phyloP scores from a whole-genome alignment of 2,797 vertebrate species.

The Tragopan temminckii region DNA sequence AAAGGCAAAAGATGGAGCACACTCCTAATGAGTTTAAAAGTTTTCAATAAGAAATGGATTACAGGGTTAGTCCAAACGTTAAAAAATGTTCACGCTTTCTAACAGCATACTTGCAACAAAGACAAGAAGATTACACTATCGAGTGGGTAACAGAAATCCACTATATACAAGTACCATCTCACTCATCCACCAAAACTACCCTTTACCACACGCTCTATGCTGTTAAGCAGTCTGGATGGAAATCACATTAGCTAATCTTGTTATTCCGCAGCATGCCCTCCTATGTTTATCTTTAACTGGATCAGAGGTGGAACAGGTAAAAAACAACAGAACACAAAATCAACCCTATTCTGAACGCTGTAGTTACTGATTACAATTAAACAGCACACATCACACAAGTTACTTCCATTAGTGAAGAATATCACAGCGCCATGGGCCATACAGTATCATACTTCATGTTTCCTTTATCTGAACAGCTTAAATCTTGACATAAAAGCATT shows the following conservation, averaged over 20 bases:
- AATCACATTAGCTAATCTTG: background rate
- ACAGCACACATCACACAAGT: background rate
- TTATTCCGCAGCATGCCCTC: background rate
- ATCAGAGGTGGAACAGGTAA: background rate
- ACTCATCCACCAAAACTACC: background rate
- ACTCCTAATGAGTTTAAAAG: background rate
- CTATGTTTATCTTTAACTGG: background rate
- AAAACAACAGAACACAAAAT: background rate
- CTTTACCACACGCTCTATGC: rapidly evolving
- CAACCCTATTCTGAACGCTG: background rate
- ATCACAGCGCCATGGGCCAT: background rate
- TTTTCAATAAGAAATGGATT: background rate
- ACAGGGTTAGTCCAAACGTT: background rate
- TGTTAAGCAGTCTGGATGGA: rapidly evolving
- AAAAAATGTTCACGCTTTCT: background rate
- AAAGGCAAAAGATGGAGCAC: background rate
- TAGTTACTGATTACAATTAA: background rate
- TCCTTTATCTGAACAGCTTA: background rate
- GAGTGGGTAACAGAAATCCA: background rate
- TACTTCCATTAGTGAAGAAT: background rate
- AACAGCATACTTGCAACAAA: background rate
- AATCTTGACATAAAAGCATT: background rate
- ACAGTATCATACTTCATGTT: background rate
- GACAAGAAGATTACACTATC: background rate
- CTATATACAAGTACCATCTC: background rate